Percentiles rank a stretch among this genome's conserved stretches.
Evolutionary conservation across 2,888 invertebrate species (phyloP).

Genomic region (Phortica okadai): DNA sequence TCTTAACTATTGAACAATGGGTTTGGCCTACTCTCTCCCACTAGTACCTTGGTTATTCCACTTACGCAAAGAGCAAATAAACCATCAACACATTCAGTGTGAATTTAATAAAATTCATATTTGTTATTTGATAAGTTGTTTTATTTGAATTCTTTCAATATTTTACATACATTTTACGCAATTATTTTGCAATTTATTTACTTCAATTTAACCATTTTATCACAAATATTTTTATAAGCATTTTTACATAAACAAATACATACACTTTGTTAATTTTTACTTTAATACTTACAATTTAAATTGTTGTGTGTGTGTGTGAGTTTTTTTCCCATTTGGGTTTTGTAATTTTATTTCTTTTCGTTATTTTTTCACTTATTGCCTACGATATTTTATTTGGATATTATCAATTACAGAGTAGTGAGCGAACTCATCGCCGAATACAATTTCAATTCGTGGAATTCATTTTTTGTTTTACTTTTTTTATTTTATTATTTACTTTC

Average conservation of each 20-base stretch:
- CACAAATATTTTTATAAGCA: slow-evolving; percentile 69
- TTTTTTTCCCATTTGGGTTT: not conserved
- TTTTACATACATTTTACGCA: slow-evolving; percentile 18
- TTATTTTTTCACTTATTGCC: not conserved
- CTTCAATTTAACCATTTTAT: slow-evolving; percentile 65
- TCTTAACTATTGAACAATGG: not conserved
- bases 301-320: not conserved
- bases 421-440: not conserved
- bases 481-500: not conserved
- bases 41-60: too few relatives aligned
- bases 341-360: slow-evolving; percentile 6
- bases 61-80: too few relatives aligned
- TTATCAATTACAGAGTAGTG: slow-evolving; percentile 16
- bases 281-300: slow-evolving; percentile 13
- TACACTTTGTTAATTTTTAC: not conserved
- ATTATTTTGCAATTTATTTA: slow-evolving; percentile 49
- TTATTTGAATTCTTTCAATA: slow-evolving; percentile 21
- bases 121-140: not conserved
- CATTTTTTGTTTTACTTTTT: not conserved
- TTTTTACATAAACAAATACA: slow-evolving; percentile 70
- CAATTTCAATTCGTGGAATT: slow-evolving; percentile 3
- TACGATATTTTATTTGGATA: slow-evolving; percentile 1
- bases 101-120: too few relatives aligned
- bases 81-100: too few relatives aligned
- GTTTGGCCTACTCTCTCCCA: not conserved